Evolutionary conservation across 2,888 invertebrate species (phyloP).

Genomic region (Galeruca laticollis): DNA sequence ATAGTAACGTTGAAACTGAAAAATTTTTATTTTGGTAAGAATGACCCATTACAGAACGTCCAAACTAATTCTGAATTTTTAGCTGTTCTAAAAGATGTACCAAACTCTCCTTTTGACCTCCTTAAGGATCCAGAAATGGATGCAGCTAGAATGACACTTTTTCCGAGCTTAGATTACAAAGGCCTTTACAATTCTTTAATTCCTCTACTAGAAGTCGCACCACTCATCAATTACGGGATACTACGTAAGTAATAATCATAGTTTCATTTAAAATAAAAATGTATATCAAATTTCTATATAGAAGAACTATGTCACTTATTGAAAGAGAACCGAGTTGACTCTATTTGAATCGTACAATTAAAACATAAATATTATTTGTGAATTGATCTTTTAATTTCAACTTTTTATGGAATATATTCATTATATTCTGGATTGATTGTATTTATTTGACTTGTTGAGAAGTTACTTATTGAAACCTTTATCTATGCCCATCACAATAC

Average conservation of each 20-base stretch:
- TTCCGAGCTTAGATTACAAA: conserved; percentile 97
- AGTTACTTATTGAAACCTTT: too few species aligned
- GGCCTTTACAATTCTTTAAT: conserved; percentile 93
- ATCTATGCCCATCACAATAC: too few species aligned
- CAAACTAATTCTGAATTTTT: conserved; percentile 50
- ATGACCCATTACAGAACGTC: conserved; percentile 6
- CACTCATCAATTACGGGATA: conserved; percentile 89
- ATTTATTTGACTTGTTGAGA: too few species aligned
- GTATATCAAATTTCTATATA: too few species aligned
- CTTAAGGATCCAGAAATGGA: conserved; percentile 90
- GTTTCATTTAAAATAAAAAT: neutral
- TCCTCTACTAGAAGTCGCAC: conserved; percentile 93
- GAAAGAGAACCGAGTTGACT: too few species aligned
- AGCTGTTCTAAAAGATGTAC: conserved; percentile 98
- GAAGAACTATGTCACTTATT: too few species aligned
- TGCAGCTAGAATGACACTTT: conserved; percentile 86
- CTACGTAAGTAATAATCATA: conserved; percentile 72
- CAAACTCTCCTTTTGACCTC: conserved; percentile 91
- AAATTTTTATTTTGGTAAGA: conserved; percentile 3
- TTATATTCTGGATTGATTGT: too few species aligned
- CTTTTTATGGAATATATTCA: too few species aligned
- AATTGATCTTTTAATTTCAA: too few species aligned
- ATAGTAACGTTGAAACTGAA: too few species aligned
- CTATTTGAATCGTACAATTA: too few species aligned
- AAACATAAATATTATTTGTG: too few species aligned